phyloP scores from a whole-genome alignment of 2,113 vertebrate species.

The Muntiacus muntjak region DNA sequence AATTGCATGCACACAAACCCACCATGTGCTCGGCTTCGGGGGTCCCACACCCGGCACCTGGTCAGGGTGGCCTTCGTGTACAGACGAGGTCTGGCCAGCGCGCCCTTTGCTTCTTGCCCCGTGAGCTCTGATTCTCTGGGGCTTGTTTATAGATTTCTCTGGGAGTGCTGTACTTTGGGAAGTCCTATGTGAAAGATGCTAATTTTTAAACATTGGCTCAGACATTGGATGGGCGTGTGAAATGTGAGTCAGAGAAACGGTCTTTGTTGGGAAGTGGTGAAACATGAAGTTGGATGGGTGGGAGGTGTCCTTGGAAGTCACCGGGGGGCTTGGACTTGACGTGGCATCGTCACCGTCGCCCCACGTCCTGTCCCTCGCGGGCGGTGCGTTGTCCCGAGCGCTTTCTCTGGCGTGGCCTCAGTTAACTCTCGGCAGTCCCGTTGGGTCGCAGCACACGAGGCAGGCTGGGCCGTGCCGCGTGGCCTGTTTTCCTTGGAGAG shows the following conservation, averaged over 20 bases:
- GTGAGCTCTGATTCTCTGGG: not conserved
- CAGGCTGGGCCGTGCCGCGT: fast-evolving
- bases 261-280: not conserved
- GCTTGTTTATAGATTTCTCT: not conserved
- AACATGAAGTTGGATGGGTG: not conserved
- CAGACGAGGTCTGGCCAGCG: no score
- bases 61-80: fast-evolving
- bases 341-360: fast-evolving
- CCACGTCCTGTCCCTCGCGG: fast-evolving
- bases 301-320: not conserved
- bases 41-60: not conserved
- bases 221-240: not conserved
- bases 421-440: fast-evolving
- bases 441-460: fast-evolving
- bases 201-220: not conserved
- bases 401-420: fast-evolving
- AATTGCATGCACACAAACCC: fast-evolving
- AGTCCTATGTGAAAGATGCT: not conserved
- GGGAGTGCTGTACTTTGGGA: not conserved
- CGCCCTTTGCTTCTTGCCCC: not conserved
- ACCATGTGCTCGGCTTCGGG: fast-evolving
- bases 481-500: not conserved
- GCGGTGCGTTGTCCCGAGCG: fast-evolving
- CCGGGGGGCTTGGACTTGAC: not conserved
- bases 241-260: not conserved